phyloP scores from a whole-genome alignment of 2,797 vertebrate genomes.

The Poeciliopsis paucimaculata region DNA sequence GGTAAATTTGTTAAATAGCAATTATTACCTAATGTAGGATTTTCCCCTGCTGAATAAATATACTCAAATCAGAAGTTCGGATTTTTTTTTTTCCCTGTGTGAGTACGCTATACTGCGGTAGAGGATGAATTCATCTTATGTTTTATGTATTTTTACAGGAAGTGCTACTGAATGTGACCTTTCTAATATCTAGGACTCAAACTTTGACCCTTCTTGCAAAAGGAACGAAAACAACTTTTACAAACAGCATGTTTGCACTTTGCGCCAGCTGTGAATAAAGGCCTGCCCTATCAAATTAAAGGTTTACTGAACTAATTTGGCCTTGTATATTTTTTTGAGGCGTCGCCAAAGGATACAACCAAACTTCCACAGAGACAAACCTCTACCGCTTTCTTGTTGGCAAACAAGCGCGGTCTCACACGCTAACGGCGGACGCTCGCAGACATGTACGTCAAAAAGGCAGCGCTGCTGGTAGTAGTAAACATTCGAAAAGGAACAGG shows the following conservation, averaged over 20 bases:
- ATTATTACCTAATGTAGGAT: not conserved
- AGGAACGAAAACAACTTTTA: conserved; percentile 5
- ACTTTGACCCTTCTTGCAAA: not conserved
- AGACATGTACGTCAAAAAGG: conserved; percentile 37
- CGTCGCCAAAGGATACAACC: conserved; percentile 75
- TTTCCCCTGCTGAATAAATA: not conserved
- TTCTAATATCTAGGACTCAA: not conserved
- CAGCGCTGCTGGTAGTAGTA: conserved; percentile 74
- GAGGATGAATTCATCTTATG: not conserved
- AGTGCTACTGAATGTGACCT: not conserved
- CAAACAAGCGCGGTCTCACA: conserved; percentile 32
- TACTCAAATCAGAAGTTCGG: not conserved
- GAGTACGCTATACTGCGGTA: not conserved
- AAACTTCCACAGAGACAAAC: conserved; percentile 60
- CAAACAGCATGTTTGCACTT: conserved; percentile 12
- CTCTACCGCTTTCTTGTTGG: conserved; percentile 22
- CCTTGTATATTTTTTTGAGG: conserved; percentile 79
- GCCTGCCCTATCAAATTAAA: conserved; percentile 67
- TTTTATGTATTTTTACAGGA: not conserved
- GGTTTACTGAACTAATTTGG: conserved; percentile 79
- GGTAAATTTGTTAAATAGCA: not conserved
- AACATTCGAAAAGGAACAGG: conserved; percentile 75
- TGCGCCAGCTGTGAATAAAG: conserved; percentile 35
- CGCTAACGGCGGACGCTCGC: conserved; percentile 9
- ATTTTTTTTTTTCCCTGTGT: not conserved